Base-by-base conservation (phyloP, 1,140 invertebrate genomes). In the Coelopa frigida region DNA sequence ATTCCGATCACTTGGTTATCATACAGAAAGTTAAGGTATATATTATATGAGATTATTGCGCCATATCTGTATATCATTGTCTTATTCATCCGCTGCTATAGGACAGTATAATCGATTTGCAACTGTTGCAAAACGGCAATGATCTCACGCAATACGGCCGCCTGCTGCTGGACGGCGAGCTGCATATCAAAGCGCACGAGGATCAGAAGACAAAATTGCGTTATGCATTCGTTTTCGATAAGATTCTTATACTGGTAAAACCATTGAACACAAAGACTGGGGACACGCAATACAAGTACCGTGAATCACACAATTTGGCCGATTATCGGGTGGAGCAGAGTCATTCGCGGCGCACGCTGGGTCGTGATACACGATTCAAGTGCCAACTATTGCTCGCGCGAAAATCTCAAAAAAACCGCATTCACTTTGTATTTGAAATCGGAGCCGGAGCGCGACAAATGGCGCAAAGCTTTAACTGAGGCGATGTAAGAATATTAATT, bases 221-320 rank as follows among this genome's bases (percentile, higher is more conserved):
- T 68, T 95, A 94, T 69, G 88, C 94, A 12, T 98, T 98, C 71
- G 82, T 98, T 21, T 98, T 98, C 73, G 93, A 98, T 67, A 94
- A 94, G 78, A 87, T 94, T 21, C 84, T 98, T 72, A 78, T 98
- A 43, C 84, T 98, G 70, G 97, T 94, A 67, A 98, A 98, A 74
- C 78, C 85, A 11, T 77, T 82, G 18, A 80, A 84, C 73, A 85
- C 87, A 58, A 79, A 80, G 76, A 61, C 59, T 20, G 61, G 61
- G 22, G 87, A 91, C 48, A 91, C 94, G 61, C 88, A 93, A 58
- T 97, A 94, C 71, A 89, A 84, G 59, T 96, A 84, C 72, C 86
- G 92, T 48, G 84, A 90, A 60, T 88, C 85, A 12, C 76, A 97
- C 27, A 78, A 83, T 44, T 73, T 98, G 36, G 79, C 82, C 40